A percentile compares a stretch with the other conserved stretches of the same genome.
Evolutionary conservation across 1,140 invertebrate species (phyloP).

Genomic region (Panonychus citri): DNA sequence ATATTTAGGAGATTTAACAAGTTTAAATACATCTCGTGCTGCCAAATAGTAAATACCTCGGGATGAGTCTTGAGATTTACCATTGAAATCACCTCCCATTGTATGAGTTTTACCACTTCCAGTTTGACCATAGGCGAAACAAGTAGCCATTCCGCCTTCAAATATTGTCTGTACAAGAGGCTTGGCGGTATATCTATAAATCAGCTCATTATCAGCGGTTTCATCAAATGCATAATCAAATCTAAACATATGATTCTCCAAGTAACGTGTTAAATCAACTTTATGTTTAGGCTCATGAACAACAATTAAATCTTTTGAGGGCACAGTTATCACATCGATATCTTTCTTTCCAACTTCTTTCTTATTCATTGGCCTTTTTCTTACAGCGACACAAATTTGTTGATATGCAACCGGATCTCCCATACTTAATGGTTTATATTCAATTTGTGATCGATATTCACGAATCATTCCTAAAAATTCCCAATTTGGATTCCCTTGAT

Average conservation of each 20-base stretch:
- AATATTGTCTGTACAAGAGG: slow-evolving; percentile 83
- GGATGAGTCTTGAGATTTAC: slow-evolving; percentile 57
- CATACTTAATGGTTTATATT: slow-evolving; percentile 65
- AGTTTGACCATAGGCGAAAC: slow-evolving; percentile 92
- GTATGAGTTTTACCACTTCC: slow-evolving; percentile 74
- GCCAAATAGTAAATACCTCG: slow-evolving; percentile 69
- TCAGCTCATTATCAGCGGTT: slow-evolving; percentile 74
- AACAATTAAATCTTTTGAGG: slow-evolving; percentile 76
- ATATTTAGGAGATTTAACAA: slow-evolving; percentile 48
- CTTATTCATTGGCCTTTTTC: slow-evolving; percentile 85
- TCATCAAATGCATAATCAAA: slow-evolving; percentile 99
- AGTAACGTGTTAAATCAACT: slow-evolving; percentile 92
- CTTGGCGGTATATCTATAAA: slow-evolving; percentile 81
- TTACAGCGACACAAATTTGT: slow-evolving; percentile 92
- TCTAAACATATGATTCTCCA: slow-evolving; percentile 93
- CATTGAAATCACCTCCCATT: slow-evolving; percentile 63
- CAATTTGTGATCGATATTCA: slow-evolving; percentile 65
- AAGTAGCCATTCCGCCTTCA: slow-evolving; percentile 87
- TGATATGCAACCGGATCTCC: slow-evolving; percentile 73
- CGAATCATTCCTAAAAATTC: slow-evolving; percentile 91
- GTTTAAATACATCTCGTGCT: slow-evolving; percentile 69
- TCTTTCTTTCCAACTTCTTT: slow-evolving; percentile 68
- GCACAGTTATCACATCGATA: slow-evolving; percentile 88
- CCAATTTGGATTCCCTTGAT: slow-evolving; percentile 91
- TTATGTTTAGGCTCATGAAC: slow-evolving; percentile 95